phyloP scores from a whole-genome alignment of 1,140 invertebrate genomes.

The Pantala flavescens region DNA sequence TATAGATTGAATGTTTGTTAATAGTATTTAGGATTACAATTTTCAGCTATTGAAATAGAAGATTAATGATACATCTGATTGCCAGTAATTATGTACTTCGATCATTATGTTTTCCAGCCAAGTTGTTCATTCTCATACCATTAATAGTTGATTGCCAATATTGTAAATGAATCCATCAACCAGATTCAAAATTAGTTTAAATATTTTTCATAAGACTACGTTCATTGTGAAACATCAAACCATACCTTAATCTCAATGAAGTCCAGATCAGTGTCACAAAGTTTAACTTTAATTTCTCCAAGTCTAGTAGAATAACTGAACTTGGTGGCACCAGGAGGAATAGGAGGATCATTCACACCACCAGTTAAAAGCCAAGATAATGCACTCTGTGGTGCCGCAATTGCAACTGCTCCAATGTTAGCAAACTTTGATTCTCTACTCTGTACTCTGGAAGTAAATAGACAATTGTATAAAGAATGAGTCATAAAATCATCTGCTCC shows the following conservation, averaged over 20 bases:
- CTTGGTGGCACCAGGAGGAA: slow-evolving; percentile 63
- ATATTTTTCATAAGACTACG: no score
- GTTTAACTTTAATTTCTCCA: slow-evolving; percentile 45
- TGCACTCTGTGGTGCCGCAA: neutral
- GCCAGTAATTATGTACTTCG: no score
- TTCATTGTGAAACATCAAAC: neutral
- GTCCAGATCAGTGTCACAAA: slow-evolving; percentile 60
- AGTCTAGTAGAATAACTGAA: slow-evolving; percentile 63
- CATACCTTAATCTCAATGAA: slow-evolving; percentile 50
- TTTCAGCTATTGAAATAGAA: no score
- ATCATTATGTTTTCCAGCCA: no score
- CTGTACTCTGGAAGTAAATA: slow-evolving; percentile 32
- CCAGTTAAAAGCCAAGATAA: neutral
- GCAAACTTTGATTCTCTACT: slow-evolving; percentile 27
- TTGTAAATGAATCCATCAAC: no score
- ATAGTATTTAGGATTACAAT: no score
- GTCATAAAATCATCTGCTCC: no score
- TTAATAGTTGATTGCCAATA: no score
- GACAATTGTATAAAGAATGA: neutral
- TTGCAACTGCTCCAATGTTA: neutral
- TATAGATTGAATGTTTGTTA: no score
- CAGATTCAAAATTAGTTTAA: no score
- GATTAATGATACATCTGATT: no score
- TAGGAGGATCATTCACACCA: slow-evolving; percentile 44
- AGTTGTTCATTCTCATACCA: no score